Evolutionary conservation across 2,888 invertebrate species (phyloP), one percentile per base, ranked within the genome.

Genomic region (Trichacis sp.): DNA sequence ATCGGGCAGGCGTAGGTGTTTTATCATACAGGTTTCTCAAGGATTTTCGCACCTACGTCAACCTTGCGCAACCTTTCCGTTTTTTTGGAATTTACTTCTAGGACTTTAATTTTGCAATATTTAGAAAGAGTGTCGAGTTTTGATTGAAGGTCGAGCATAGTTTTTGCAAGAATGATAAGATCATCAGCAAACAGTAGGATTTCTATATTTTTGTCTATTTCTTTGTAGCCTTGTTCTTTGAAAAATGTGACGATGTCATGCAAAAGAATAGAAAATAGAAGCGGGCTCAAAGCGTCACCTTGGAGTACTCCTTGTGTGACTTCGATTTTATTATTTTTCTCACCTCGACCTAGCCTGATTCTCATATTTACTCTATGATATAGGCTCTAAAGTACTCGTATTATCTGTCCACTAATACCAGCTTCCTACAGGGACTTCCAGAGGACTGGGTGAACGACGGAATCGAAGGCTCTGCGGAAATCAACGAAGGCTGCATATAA

Each of bases 401-500:
- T 64, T 0, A 69, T 50, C 53, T 61, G 46, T 3, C 24, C 38
- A 33, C 71, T 68, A 1, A 68, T 36, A 1, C 71, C 65, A 4
- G 47, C 38, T 12, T 33, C 4, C 15, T 48, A 42, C 12, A 67
- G 36, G 30, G 58, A 61, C 9, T 42, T 14, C 62, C 67, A 73
- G 0, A 75, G 65, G 14, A 65, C 42, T 0, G 47, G 15, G 46
- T 74, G 72, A 0, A 40, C 43, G 0, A 75, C 57, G 1, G 61
- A 66, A 43, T 71, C 72, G 42, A 74, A 75, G 0, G 65, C 62
- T 24, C 51, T 40, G 5, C 52, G 49, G 11, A 74, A 66, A 40
- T 74, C 75, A 8, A 74, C 49, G 51, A 76, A 74, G 15, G 42
- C 63, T 1, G 62, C 63, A 43, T 54, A 74, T 1, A 74, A 17